phyloP scores from a whole-genome alignment of 2,888 invertebrate species.

The Drosophila longiperda region DNA sequence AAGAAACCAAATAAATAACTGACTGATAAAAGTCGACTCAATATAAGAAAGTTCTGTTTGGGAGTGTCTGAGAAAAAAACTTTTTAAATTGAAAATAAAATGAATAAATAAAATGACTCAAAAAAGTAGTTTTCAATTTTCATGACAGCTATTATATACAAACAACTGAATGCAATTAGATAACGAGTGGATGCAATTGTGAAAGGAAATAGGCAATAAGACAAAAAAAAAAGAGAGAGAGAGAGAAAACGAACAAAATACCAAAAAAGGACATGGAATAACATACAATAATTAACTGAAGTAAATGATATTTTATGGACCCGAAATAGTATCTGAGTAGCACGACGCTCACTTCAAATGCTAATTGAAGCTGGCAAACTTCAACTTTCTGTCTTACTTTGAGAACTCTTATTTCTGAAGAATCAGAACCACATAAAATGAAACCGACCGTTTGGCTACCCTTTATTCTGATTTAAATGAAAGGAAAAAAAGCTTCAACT shows the following conservation, averaged over 20 bases:
- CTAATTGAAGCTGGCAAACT: slow-evolving; percentile 45
- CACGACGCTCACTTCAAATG: slow-evolving; percentile 26
- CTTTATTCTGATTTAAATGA: background rate
- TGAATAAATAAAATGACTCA: slow-evolving; percentile 70
- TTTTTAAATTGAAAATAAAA: slow-evolving; percentile 68
- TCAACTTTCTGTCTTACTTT: slow-evolving; percentile 37
- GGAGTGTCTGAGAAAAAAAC: slow-evolving; percentile 35
- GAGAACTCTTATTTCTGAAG: slow-evolving; percentile 50
- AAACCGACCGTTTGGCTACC: background rate
- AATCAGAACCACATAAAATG: background rate
- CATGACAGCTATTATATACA: slow-evolving; percentile 68
- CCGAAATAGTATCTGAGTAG: slow-evolving; percentile 44
- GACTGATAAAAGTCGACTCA: slow-evolving; percentile 49
- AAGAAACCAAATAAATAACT: slow-evolving; percentile 70
- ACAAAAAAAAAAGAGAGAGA: background rate
- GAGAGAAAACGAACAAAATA: slow-evolving; percentile 26
- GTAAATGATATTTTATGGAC: slow-evolving; percentile 66
- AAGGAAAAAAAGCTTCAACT: background rate
- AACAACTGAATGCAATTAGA: slow-evolving; percentile 75
- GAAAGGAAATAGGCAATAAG: slow-evolving; percentile 45
- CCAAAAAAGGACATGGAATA: background rate
- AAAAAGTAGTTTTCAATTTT: slow-evolving; percentile 70
- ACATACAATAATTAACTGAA: slow-evolving; percentile 33
- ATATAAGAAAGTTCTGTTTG: background rate
- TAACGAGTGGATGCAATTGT: slow-evolving; percentile 59